Percentiles rank a stretch among this genome's conserved stretches.
phyloP scores from a whole-genome alignment of 2,888 invertebrate genomes.

The Tuta absoluta region DNA sequence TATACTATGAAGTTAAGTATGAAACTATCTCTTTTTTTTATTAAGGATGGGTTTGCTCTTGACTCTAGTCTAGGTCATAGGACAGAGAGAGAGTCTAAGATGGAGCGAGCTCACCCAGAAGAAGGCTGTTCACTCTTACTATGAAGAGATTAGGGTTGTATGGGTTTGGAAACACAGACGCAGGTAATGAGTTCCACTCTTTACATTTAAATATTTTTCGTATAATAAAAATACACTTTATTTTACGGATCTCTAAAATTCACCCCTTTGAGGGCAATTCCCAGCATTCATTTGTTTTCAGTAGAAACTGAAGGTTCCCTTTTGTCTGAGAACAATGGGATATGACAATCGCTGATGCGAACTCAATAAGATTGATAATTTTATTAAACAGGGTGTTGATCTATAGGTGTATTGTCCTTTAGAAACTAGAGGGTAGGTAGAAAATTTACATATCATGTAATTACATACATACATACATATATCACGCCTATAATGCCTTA shows the following conservation, averaged over 20 bases:
- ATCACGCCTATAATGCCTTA: too few relatives aligned
- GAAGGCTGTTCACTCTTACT: too few relatives aligned
- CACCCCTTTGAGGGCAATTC: conserved; percentile 21
- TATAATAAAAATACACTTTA: neutral
- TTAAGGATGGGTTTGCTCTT: too few relatives aligned
- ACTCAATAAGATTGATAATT: conserved; percentile 9
- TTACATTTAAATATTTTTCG: neutral
- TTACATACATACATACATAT: too few relatives aligned
- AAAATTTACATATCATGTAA: neutral
- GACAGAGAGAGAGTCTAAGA: too few relatives aligned
- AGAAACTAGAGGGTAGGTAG: neutral
- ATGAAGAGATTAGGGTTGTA: too few relatives aligned
- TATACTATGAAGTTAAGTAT: too few relatives aligned
- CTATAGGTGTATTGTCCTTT: neutral
- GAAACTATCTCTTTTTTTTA: too few relatives aligned
- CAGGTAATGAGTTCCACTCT: too few relatives aligned
- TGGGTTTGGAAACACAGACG: too few relatives aligned
- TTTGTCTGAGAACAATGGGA: conserved; percentile 8
- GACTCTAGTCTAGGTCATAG: too few relatives aligned
- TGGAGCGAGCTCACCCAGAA: too few relatives aligned
- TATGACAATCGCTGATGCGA: neutral
- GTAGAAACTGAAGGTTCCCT: neutral
- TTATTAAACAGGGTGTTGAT: neutral
- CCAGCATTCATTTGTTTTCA: conserved; percentile 14
- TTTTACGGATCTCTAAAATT: conserved; percentile 1